Conservation (phyloP, 2,888 invertebrate species). For the Chromoteleia sp. region DNA sequence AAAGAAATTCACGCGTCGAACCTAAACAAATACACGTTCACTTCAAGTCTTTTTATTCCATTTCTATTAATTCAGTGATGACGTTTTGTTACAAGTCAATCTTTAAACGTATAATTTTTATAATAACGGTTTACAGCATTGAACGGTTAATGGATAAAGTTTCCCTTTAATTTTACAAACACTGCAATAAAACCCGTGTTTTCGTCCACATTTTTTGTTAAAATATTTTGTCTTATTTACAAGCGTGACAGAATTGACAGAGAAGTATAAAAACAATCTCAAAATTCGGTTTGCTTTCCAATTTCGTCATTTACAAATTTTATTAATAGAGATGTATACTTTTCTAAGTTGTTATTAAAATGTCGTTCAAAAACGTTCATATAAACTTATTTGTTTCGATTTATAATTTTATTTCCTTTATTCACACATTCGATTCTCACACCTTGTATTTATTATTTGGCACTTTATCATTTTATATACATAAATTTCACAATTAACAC, state of each 20-base stretch:
- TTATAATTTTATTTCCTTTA: constrained; percentile 21
- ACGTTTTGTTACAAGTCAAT: constrained; percentile 14
- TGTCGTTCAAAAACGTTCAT: constrained; percentile 47
- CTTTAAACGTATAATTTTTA: constrained; percentile 17
- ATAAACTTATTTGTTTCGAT: constrained; percentile 39
- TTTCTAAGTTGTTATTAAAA: constrained; percentile 54
- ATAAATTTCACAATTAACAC: constrained; percentile 30
- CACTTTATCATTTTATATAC: constrained; percentile 54
- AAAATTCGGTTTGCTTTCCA: constrained; percentile 37
- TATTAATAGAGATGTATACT: constrained; percentile 36
- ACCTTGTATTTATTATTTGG: constrained; percentile 50
- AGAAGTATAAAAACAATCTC: constrained; percentile 56
- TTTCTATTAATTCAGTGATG: constrained; percentile 7
- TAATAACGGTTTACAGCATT: constrained; percentile 12
- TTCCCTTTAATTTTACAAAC: constrained; percentile 17
- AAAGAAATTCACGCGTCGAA: constrained; percentile 4
- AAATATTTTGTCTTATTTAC: constrained; percentile 44
- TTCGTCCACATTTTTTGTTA: constrained; percentile 19
- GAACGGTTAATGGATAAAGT: constrained; percentile 5
- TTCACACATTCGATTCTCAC: constrained; percentile 26
- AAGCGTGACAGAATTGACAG: constrained; percentile 59
- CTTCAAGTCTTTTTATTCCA: constrained; percentile 9
- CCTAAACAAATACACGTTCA: constrained; percentile 18
- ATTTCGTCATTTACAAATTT: constrained; percentile 45
- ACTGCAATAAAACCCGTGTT: constrained; percentile 33